Base-by-base conservation (phyloP, 2,888 invertebrate genomes). In the Hipparchia semele region DNA sequence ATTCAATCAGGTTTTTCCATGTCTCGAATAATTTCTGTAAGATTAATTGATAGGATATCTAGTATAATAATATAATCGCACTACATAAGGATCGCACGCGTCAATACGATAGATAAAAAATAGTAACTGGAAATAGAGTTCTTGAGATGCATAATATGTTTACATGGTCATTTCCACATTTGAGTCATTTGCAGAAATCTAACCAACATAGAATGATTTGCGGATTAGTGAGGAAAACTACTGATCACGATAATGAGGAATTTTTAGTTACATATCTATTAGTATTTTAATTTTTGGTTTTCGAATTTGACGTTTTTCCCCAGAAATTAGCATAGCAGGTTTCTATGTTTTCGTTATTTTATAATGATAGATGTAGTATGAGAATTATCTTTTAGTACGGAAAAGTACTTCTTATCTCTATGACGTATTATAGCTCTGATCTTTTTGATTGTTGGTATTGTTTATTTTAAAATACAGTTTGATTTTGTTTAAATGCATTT, bases 91-190 rank as follows among this genome's bases (percentile, higher is more conserved):
- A 54, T 45, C 45, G n/a, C 56, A 46, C 6, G 46, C 67, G 56
- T 67, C 56, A 23, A 67, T 58, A 58, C 33, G 6, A 67, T 67
- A 67, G 13, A 46, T 58, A 51, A 68, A 59, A 68, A 33, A 51
- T 51, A 51, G 33, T 51, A 51, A 33, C 60, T 65, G 53, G 62
- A 68, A 60, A 12, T 13, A 12, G 68, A 68, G 62, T 72, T 64
- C 68, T 72, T 68, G 10, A 56, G 62, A 64, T 33, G 6, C 49
- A 64, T 12, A 60, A 10, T 60, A 68, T 71, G 62, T 70, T 46
- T 39, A 49, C 46, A 59, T 51, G 64, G 56, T 58, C 58, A 56
- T 56, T 68, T 65, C 72, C 72, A 72, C 60, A n/a, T 45, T 33
- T 69, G 61, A 69, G 61, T 69, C 61, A 69, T 23, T 23, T 10